Base-by-base conservation (phyloP, 2,797 vertebrate species). In the Prionace glauca region DNA sequence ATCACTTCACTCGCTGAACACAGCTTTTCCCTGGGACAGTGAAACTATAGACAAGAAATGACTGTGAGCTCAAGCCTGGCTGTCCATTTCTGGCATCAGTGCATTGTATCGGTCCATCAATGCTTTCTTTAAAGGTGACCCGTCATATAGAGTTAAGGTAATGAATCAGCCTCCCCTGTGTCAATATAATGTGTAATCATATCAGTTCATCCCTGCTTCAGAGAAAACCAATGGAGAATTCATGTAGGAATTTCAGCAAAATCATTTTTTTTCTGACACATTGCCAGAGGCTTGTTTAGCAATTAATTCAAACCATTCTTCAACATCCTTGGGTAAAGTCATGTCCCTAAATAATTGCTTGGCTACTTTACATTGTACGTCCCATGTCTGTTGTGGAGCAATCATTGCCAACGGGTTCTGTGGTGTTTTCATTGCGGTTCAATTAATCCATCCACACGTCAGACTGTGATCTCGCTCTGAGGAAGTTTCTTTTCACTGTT, bases 281-380 rank as follows among this genome's bases (percentile, higher is more conserved):
- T 92, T 41, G 90, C 62, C 41, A 41, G n/a, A n/a, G n/a, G n/a
- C n/a, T 18, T 67, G 90, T 92, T 69, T 92, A 67, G 90, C 90
- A 92, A 92, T 92, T 92, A 92, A 92, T 69, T 92, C n/a, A 69
- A 69, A 92, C 20, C 20, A 69, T 92, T 92, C 65, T 92, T 92
- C 62, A 69, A 67, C 36, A 41, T 22, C 90, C 90, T 92, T 67
- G 65, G 90, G 65, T 92, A 69, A 92, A 92, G 90, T 41, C 62
- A 67, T 36, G 90, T 67, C 62, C 90, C 90, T 67, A 69, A 41
- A 41, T 69, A 41, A 92, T 69, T 92, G 90, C 36, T 22, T 92
- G 90, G 41, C n/a, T 67, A 41, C 36, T 69, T 92, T 41, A 36
- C 62, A 67, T 10, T 92, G 32, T 36, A 67, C 7, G 18, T 92